Evolutionary conservation across 2,888 invertebrate genomes (phyloP).

Genomic region (Cephus runcator): DNA sequence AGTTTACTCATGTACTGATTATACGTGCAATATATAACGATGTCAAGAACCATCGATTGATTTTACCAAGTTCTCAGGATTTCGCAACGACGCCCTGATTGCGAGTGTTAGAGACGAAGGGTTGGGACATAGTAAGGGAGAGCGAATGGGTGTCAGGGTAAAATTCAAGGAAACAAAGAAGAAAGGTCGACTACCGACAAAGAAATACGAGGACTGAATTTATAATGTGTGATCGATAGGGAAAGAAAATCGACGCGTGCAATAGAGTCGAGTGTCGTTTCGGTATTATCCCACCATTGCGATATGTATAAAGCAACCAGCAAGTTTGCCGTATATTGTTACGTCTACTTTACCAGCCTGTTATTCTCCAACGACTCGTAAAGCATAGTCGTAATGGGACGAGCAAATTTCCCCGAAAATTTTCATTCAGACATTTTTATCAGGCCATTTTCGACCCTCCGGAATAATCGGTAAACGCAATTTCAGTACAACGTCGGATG

Average conservation of each 20-base stretch:
- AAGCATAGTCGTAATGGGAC: not conserved
- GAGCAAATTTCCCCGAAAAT: constrained; percentile 28
- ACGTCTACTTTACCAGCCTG: not conserved
- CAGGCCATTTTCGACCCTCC: constrained; percentile 31
- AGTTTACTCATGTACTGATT: not conserved
- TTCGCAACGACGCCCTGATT: not conserved
- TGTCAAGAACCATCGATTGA: not conserved
- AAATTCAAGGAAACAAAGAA: not conserved
- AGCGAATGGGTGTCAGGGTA: constrained; percentile 9
- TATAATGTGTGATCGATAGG: not conserved
- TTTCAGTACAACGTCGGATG: constrained; percentile 36
- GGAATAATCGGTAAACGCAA: constrained; percentile 46
- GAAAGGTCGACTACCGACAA: constrained; percentile 1
- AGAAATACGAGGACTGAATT: constrained; percentile 2
- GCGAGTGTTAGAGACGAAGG: not conserved
- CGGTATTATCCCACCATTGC: constrained; percentile 19
- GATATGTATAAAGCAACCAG: not conserved
- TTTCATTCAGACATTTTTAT: constrained; percentile 41
- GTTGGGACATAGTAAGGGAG: constrained; percentile 4
- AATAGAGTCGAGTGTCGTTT: constrained; percentile 18
- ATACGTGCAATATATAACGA: not conserved
- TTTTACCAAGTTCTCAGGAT: not conserved
- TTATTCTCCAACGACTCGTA: not conserved
- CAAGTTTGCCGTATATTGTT: not conserved
- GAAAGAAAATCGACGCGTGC: not conserved